A percentile compares a stretch with the other conserved stretches of the same genome.
Conservation (phyloP, 2,797 vertebrate genomes). For the Pampus argenteus region DNA sequence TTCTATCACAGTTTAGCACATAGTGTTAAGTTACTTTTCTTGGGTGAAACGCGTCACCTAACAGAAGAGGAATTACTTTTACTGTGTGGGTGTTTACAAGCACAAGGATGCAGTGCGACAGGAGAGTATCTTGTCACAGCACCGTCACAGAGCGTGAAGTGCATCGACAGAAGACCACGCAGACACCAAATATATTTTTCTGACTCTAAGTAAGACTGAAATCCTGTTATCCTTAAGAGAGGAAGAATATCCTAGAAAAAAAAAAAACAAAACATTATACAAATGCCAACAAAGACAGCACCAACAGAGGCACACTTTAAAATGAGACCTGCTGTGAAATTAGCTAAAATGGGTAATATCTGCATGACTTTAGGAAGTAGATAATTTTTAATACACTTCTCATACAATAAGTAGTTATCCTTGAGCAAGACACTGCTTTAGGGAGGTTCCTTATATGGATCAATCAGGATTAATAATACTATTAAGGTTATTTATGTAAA, state of each 20-base stretch:
- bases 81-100: constrained; percentile 1
- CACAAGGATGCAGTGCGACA: not conserved
- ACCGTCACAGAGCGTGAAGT: constrained; percentile 13
- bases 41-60: not conserved
- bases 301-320: constrained; percentile 4
- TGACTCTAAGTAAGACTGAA: constrained; percentile 47
- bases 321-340: constrained; percentile 13
- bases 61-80: not conserved
- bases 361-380: not conserved
- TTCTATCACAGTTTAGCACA: constrained; percentile 33
- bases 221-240: constrained; percentile 34
- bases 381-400: not conserved
- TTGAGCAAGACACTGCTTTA: constrained; percentile 3
- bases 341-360: not conserved
- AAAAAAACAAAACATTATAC: not conserved
- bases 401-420: not conserved
- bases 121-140: constrained; percentile 4
- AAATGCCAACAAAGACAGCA: constrained; percentile 32
- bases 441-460: not conserved
- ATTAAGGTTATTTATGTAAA: constrained; percentile 5
- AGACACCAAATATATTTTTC: constrained; percentile 18
- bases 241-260: constrained; percentile 21
- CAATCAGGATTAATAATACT: not conserved
- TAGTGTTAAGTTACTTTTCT: constrained; percentile 23
- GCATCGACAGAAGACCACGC: constrained; percentile 23